phyloP scores from a whole-genome alignment of 2,888 invertebrate genomes.

The Monochamus alternatus region DNA sequence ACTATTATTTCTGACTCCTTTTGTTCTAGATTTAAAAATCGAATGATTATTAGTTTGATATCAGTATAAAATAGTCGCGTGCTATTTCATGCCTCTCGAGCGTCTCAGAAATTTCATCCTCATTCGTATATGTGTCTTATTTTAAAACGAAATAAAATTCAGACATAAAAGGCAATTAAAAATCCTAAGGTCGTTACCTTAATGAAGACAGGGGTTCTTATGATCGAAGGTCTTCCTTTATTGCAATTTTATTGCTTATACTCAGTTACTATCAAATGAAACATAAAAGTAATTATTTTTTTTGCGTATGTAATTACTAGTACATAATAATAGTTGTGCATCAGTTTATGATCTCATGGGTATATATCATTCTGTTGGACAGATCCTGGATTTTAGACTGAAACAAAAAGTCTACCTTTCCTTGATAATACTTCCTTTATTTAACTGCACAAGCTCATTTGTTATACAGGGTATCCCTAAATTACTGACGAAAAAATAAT shows the following conservation, averaged over 20 bases:
- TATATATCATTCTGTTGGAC: conserved; percentile 12
- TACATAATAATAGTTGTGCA: conserved; percentile 2
- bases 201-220: conserved; percentile 53
- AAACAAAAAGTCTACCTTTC: not conserved
- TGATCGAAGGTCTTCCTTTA: conserved; percentile 53
- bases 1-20: too few relatives aligned
- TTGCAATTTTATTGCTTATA: conserved; percentile 55
- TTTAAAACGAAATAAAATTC: conserved; percentile 39
- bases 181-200: conserved; percentile 47
- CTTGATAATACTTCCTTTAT: conserved; percentile 1
- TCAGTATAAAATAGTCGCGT: not conserved
- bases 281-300: conserved; percentile 48
- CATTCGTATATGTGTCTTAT: conserved; percentile 15
- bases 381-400: conserved; percentile 1
- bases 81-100: not conserved
- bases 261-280: conserved; percentile 53
- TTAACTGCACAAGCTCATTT: not conserved
- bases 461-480: too few relatives aligned
- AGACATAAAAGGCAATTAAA: conserved; percentile 45
- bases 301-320: conserved; percentile 31
- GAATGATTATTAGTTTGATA: too few relatives aligned
- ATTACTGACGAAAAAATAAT: too few relatives aligned
- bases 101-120: not conserved
- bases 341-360: conserved; percentile 24
- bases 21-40: too few relatives aligned